These are phyloP conservation scores for Karalla daura DNA, from an alignment of 2,797 vertebrate genomes.

Conservation along the genomic window DNA sequence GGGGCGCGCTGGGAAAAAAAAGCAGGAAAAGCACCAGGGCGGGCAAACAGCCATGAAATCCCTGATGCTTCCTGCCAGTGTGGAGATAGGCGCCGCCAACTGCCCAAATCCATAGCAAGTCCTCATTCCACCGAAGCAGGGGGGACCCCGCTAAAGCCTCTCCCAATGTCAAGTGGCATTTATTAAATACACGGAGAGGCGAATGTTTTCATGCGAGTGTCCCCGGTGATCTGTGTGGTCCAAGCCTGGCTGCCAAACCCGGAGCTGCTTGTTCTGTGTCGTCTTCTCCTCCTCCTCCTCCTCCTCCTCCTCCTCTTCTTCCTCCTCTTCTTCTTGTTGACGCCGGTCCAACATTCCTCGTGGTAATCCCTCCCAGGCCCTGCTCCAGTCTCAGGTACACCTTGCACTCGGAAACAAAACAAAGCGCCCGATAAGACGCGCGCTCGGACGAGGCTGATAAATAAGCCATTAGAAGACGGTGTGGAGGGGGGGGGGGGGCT, in stretches of 20 bases:
- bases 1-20: too few relatives aligned
- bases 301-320: slow-evolving; percentile 60
- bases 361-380: slow-evolving; percentile 67
- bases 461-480: slow-evolving; percentile 49
- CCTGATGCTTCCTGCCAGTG: slow-evolving; percentile 78
- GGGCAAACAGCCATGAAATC: slow-evolving; percentile 81
- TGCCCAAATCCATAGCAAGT: slow-evolving; percentile 79
- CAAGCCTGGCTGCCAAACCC: slow-evolving; percentile 65
- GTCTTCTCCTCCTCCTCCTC: slow-evolving; percentile 62
- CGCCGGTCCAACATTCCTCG: slow-evolving; percentile 58
- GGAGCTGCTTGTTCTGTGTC: slow-evolving; percentile 36
- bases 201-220: slow-evolving; percentile 57
- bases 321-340: slow-evolving; percentile 59
- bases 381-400: slow-evolving; percentile 70
- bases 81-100: slow-evolving; percentile 80
- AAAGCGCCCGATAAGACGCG: slow-evolving; percentile 37
- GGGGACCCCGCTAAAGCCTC: slow-evolving; percentile 70
- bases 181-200: slow-evolving; percentile 69
- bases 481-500: too few relatives aligned
- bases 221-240: slow-evolving; percentile 78
- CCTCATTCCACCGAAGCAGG: slow-evolving; percentile 69
- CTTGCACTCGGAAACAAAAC: slow-evolving; percentile 31
- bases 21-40: slow-evolving; percentile 66
- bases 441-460: slow-evolving; percentile 48
- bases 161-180: slow-evolving; percentile 82